A percentile compares a stretch with the other conserved stretches of the same genome.
These are phyloP conservation scores for Scaptomyza hsui DNA, from an alignment of 1,140 invertebrate species.

Conservation along the genomic window DNA sequence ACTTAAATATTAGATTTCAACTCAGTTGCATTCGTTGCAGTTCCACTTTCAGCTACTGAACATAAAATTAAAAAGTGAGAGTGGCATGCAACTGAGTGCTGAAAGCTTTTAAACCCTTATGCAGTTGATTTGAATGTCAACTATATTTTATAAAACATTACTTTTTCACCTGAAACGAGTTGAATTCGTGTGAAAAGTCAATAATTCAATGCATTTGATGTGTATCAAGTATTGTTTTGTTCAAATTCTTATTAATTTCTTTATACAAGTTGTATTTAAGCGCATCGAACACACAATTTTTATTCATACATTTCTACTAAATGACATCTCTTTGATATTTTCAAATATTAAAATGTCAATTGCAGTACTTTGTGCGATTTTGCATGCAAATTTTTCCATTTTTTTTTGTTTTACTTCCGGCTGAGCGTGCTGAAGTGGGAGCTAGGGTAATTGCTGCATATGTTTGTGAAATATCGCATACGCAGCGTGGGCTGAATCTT, in stretches of 20 bases:
- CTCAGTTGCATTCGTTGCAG: background rate
- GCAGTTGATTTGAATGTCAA: too few relatives aligned
- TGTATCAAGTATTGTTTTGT: too few relatives aligned
- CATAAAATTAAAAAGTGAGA: background rate
- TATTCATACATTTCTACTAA: background rate
- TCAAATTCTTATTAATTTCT: too few relatives aligned
- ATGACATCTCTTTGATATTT: background rate
- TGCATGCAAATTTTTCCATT: background rate
- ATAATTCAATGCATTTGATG: too few relatives aligned
- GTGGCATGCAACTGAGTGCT: background rate
- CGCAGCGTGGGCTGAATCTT: conserved; percentile 3
- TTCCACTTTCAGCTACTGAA: background rate
- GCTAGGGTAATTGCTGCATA: conserved; percentile 1
- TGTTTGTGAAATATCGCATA: conserved; percentile 28
- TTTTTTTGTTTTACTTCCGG: background rate
- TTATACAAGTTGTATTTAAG: background rate
- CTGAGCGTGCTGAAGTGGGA: background rate
- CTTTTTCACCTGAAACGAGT: too few relatives aligned
- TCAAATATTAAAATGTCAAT: background rate
- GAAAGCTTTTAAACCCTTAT: background rate
- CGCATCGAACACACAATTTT: background rate
- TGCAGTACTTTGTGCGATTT: background rate
- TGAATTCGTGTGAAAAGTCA: too few relatives aligned
- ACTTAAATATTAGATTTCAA: background rate
- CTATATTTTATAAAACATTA: too few relatives aligned